A percentile compares a stretch with the other conserved stretches of the same genome.
Evolutionary conservation across 2,113 vertebrate genomes (phyloP).

Genomic region (Psittacus erithacus): DNA sequence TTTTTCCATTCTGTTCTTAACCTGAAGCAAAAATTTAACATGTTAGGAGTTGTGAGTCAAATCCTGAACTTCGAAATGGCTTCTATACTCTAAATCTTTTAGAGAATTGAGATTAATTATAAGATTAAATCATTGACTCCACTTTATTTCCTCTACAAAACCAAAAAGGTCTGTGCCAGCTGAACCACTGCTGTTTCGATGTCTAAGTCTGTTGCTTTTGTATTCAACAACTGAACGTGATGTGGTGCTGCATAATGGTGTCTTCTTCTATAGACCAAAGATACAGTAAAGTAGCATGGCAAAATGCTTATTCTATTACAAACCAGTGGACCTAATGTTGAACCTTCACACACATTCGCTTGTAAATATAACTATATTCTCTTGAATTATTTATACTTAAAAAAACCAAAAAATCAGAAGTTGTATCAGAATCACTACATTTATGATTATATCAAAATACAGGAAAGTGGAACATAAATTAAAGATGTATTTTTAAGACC

Average conservation of each 20-base stretch:
- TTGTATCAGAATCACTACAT: background rate
- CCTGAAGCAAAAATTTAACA: background rate
- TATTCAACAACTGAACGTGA: background rate
- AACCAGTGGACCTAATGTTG: background rate
- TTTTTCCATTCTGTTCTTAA: background rate
- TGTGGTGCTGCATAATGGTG: background rate
- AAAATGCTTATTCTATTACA: background rate
- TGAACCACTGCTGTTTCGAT: background rate
- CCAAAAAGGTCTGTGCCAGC: background rate
- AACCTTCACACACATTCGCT: background rate
- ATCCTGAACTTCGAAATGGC: background rate
- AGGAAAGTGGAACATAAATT: background rate
- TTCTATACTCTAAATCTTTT: background rate
- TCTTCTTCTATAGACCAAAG: background rate
- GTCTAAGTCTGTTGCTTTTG: background rate
- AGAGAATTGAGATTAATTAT: background rate
- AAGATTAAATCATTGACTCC: background rate
- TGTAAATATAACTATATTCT: background rate
- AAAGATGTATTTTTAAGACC: background rate
- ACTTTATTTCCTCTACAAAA: background rate
- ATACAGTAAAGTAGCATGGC: background rate
- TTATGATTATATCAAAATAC: background rate
- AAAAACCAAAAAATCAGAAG: background rate
- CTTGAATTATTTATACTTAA: background rate
- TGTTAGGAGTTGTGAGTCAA: background rate